Conservation (phyloP, 1,140 invertebrate species). For the Drosophila punjabiensis region DNA sequence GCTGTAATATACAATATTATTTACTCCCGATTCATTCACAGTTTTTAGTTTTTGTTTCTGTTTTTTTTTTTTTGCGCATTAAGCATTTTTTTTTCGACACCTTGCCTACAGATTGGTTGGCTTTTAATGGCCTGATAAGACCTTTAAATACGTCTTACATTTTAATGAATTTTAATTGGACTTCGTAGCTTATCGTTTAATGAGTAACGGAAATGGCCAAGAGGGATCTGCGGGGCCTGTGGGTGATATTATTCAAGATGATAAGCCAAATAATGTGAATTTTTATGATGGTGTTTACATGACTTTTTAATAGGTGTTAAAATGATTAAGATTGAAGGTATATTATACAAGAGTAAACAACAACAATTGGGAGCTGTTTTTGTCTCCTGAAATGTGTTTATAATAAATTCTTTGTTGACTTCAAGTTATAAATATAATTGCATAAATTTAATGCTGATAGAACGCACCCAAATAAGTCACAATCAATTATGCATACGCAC, state of each 20-base stretch:
- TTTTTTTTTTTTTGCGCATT: conserved; percentile 58
- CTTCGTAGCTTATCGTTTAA: conserved; percentile 36
- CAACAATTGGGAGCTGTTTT: not conserved
- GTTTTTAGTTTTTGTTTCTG: conserved; percentile 23
- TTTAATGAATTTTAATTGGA: conserved; percentile 34
- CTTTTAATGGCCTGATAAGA: conserved; percentile 51
- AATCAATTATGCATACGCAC: conserved; percentile 52
- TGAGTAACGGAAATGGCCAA: conserved; percentile 37
- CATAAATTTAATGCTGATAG: not conserved
- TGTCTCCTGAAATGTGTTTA: not conserved
- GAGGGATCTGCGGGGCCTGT: conserved; percentile 14
- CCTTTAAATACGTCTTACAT: conserved; percentile 15
- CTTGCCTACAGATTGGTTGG: conserved; percentile 41
- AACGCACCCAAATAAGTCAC: conserved; percentile 17
- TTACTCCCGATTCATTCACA: conserved; percentile 55
- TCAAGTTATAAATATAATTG: not conserved
- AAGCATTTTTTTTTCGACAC: conserved; percentile 63
- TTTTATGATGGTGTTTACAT: conserved; percentile 14
- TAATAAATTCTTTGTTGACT: not conserved
- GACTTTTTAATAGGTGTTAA: conserved; percentile 21
- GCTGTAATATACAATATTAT: conserved; percentile 36
- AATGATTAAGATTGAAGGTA: conserved; percentile 7
- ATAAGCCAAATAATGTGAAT: conserved; percentile 10
- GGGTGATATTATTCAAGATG: not conserved
- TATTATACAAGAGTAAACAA: not conserved